phyloP scores from a whole-genome alignment of 1,140 invertebrate genomes.

The Thalassaphorura encarpata region DNA sequence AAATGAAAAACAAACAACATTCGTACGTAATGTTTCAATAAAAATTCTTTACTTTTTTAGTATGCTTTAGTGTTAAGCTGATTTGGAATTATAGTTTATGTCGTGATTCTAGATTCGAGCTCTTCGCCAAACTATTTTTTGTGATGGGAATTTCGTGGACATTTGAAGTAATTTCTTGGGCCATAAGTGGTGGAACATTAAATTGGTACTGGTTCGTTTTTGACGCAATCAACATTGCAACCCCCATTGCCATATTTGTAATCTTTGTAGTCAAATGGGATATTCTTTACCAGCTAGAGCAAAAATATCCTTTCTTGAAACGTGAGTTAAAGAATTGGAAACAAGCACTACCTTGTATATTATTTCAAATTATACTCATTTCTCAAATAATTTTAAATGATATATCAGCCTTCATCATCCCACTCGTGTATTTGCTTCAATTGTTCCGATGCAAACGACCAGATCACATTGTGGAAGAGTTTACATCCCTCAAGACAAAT shows the following conservation, averaged over 20 bases:
- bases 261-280: neutral
- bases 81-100: neutral
- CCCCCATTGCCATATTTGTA: neutral
- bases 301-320: neutral
- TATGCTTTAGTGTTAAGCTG: neutral
- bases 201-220: neutral
- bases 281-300: neutral
- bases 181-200: neutral
- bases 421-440: too few relatives aligned
- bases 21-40: conserved; percentile 27
- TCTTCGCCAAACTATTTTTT: neutral
- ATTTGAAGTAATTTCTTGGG: neutral
- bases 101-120: too few relatives aligned
- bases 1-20: conserved; percentile 2
- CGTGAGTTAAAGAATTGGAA: too few relatives aligned
- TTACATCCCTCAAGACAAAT: too few relatives aligned
- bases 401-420: too few relatives aligned
- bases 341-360: too few relatives aligned
- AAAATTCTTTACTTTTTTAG: neutral
- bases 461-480: too few relatives aligned
- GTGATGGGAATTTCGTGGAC: neutral
- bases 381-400: too few relatives aligned
- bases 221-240: neutral
- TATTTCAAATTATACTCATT: too few relatives aligned
- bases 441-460: too few relatives aligned